Conservation (phyloP, 1,140 invertebrate species). For the Xylocopa sonorina region DNA sequence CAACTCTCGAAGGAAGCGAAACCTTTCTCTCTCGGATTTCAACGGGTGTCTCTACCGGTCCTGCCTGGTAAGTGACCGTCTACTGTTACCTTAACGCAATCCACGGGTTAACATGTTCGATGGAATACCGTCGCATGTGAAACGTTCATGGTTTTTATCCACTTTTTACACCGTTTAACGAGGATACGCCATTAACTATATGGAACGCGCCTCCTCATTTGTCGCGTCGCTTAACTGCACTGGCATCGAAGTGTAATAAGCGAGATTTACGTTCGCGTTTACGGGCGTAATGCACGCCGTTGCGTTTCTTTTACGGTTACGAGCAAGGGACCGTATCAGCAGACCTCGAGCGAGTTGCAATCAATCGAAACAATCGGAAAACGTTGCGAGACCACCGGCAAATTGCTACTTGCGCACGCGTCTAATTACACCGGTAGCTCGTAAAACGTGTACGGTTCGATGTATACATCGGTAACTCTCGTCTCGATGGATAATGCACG, state of each 20-base stretch:
- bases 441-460: constrained; percentile 3
- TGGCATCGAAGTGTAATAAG: not conserved
- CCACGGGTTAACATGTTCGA: constrained; percentile 15
- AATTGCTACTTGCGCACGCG: constrained; percentile 16
- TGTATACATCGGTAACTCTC: not conserved
- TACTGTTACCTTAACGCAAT: constrained; percentile 28
- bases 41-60: not conserved
- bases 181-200: not conserved
- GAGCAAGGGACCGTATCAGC: constrained; percentile 7
- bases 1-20: constrained; percentile 7
- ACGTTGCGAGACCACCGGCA: constrained; percentile 18
- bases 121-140: constrained; percentile 3
- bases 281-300: not conserved
- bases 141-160: not conserved
- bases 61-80: not conserved
- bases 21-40: constrained; percentile 38
- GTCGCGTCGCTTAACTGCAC: constrained; percentile 8
- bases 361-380: constrained; percentile 34
- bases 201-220: constrained; percentile 3
- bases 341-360: constrained; percentile 9
- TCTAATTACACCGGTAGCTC: constrained; percentile 24
- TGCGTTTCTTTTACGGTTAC: not conserved
- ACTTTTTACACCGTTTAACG: not conserved
- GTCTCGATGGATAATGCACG: not conserved
- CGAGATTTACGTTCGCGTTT: not conserved